Percentiles rank a stretch among this genome's conserved stretches.
Conservation (phyloP, 2,888 invertebrate genomes). For the Diachrysia chrysitis region DNA sequence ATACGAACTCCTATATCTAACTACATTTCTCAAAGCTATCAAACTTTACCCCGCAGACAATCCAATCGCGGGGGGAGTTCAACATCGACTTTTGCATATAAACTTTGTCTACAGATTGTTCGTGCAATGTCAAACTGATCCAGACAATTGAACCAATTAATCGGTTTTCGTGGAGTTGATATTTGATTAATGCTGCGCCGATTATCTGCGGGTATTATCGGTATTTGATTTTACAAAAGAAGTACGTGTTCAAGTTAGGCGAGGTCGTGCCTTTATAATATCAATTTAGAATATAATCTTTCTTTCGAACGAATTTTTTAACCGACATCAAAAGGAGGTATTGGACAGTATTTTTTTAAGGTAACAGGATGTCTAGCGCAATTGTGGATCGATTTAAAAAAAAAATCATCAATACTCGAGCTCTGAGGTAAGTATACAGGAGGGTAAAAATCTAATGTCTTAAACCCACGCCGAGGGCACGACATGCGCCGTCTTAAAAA, state of each 20-base stretch:
- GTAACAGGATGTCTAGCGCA: no score
- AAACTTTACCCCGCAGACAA: conserved; percentile 82
- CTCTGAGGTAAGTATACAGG: no score
- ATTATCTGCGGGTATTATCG: conserved; percentile 48
- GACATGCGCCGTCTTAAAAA: no score
- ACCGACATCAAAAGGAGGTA: no score
- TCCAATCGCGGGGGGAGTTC: conserved; percentile 78
- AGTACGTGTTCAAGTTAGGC: conserved; percentile 21
- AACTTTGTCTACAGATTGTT: conserved; percentile 83
- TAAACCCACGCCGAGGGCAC: no score
- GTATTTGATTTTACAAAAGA: conserved; percentile 35
- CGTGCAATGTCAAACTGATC: conserved; percentile 82
- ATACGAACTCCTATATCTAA: conserved; percentile 79
- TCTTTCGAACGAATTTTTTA: conserved; percentile 17
- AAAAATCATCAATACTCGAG: no score
- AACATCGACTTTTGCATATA: conserved; percentile 83
- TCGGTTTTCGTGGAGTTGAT: conserved; percentile 71
- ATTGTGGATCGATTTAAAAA: no score
- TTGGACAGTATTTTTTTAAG: no score
- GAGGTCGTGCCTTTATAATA: conserved; percentile 28
- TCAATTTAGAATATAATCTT: conserved; percentile 21
- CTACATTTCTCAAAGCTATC: conserved; percentile 81
- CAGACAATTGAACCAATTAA: conserved; percentile 84
- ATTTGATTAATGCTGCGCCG: conserved; percentile 68
- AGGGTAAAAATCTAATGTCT: no score